These are phyloP conservation scores for Coranthus polyacanthus DNA, from an alignment of 2,797 vertebrate genomes.

Conservation along the genomic window DNA sequence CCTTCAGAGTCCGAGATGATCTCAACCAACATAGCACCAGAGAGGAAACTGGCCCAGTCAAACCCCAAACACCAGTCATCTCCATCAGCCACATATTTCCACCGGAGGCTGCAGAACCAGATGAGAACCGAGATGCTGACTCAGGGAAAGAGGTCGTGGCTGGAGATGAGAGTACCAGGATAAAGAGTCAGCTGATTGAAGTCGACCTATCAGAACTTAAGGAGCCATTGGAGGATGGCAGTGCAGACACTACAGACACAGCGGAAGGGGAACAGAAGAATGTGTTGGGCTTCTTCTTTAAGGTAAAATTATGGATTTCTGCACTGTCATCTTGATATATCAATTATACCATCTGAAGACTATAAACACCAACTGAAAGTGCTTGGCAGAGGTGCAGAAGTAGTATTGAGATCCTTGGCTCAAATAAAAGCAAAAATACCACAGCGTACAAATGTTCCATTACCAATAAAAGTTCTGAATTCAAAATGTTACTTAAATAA, in stretches of 20 bases:
- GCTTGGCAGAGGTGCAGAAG: too few species aligned
- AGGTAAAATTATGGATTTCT: conserved; percentile 90
- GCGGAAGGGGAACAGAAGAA: conserved; percentile 92
- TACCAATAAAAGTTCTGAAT: too few species aligned
- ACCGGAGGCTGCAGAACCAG: conserved; percentile 68
- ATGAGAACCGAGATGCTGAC: conserved; percentile 60
- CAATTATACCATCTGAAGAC: too few species aligned
- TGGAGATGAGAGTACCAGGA: conserved; percentile 81
- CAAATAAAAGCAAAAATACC: too few species aligned
- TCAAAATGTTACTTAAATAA: too few species aligned
- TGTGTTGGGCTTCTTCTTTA: conserved; percentile 97
- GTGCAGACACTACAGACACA: conserved; percentile 67
- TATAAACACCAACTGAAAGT: too few species aligned
- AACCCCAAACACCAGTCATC: conserved; percentile 27
- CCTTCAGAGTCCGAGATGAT: conserved; percentile 85
- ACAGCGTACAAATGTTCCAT: too few species aligned
- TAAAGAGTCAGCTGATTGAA: conserved; percentile 91
- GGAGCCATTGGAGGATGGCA: conserved; percentile 80
- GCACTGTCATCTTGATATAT: background rate
- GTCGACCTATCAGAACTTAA: conserved; percentile 91
- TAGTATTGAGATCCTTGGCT: too few species aligned
- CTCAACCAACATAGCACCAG: conserved; percentile 68
- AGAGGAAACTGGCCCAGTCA: conserved; percentile 20
- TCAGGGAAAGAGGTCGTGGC: conserved; percentile 77
- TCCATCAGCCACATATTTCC: conserved; percentile 28